Evolutionary conservation across 1,140 invertebrate genomes (phyloP).

Genomic region (Hyposmocoma kahamanoa): DNA sequence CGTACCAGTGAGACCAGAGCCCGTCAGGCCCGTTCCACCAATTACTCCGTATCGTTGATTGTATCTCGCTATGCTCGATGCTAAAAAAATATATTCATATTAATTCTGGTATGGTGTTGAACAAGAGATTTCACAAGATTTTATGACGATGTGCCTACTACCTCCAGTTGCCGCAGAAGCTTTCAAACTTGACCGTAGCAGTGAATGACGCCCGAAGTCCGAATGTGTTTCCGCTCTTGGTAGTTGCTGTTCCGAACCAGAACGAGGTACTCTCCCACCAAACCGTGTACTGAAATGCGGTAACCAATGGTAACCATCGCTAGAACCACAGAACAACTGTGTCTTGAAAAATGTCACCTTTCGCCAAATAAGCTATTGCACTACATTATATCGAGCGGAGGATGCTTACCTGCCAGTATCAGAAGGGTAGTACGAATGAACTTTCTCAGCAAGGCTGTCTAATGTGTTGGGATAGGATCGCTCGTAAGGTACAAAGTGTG

Average conservation of each 20-base stretch:
- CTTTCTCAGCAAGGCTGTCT: slow-evolving; percentile 92
- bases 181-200: slow-evolving; percentile 84
- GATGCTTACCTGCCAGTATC: slow-evolving; percentile 71
- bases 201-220: slow-evolving; percentile 80
- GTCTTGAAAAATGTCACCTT: slow-evolving; percentile 12
- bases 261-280: slow-evolving; percentile 79
- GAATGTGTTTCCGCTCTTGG: slow-evolving; percentile 86
- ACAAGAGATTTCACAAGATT: neutral
- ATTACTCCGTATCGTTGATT: slow-evolving; percentile 60
- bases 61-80: slow-evolving; percentile 55
- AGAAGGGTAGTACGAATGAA: slow-evolving; percentile 84
- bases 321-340: neutral
- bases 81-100: slow-evolving; percentile 27
- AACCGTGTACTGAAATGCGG: slow-evolving; percentile 39
- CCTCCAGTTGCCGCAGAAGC: slow-evolving; percentile 64
- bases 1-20: slow-evolving; percentile 40
- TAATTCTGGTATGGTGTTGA: neutral
- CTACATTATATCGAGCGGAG: slow-evolving; percentile 3
- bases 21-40: slow-evolving; percentile 48
- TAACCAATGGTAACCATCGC: slow-evolving; percentile 3
- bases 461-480: slow-evolving; percentile 92
- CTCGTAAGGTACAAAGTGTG: slow-evolving; percentile 87
- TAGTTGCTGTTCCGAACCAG: slow-evolving; percentile 89
- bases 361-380: no score
- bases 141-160: slow-evolving; percentile 18